Percentiles rank a stretch among this genome's conserved stretches.
These are phyloP conservation scores for Epinephelus coioides DNA, from an alignment of 2,797 vertebrate genomes.

Conservation along the genomic window DNA sequence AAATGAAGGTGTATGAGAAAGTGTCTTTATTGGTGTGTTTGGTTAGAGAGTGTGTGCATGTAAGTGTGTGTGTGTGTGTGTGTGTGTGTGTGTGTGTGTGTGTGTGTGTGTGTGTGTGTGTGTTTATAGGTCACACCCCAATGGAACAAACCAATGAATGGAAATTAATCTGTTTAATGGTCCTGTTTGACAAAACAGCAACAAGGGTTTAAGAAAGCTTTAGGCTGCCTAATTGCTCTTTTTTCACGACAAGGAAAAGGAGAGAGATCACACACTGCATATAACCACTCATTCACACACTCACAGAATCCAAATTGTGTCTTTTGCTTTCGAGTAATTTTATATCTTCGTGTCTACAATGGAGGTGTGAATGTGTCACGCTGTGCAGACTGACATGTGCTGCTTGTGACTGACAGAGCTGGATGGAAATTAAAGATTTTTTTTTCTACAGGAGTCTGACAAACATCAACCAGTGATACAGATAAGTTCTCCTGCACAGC, in stretches of 20 bases:
- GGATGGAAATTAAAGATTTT: not conserved
- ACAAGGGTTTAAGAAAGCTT: constrained; percentile 21
- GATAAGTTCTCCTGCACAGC: not conserved
- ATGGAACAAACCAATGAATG: constrained; percentile 19
- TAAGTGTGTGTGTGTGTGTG: not conserved
- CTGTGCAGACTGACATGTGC: no score
- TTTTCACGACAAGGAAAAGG: constrained; percentile 8
- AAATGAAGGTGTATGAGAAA: not conserved
- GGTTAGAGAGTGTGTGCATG: not conserved
- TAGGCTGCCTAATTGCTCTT: constrained; percentile 10
- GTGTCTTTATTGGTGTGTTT: not conserved
- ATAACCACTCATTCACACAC: not conserved
- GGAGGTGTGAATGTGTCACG: no score
- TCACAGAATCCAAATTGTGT: not conserved
- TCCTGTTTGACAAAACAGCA: constrained; percentile 29
- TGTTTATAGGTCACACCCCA: constrained; percentile 19
- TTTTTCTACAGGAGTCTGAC: not conserved
- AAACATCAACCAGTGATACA: not conserved
- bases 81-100: not conserved
- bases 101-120: not conserved
- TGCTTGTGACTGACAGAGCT: not conserved
- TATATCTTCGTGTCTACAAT: not conserved
- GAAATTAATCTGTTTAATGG: constrained; percentile 30
- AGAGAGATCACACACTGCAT: not conserved
- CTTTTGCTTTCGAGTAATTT: not conserved